Evolutionary conservation across 2,888 invertebrate genomes (phyloP), one percentile per base, ranked within the genome.

Genomic region (Eueremaeus valkanovi): DNA sequence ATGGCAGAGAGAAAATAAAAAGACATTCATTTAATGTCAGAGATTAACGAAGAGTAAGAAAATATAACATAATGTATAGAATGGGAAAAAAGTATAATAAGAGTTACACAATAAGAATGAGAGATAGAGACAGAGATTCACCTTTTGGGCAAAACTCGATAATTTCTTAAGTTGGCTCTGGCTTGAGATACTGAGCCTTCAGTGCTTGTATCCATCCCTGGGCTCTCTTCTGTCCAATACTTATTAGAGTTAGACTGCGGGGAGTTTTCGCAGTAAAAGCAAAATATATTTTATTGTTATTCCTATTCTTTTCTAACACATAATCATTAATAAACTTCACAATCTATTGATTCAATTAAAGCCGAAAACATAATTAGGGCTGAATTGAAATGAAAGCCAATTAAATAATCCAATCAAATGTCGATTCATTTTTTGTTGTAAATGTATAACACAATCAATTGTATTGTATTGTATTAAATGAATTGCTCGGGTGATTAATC

Each of bases 131-230:
- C 8, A n/a, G 8, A 51, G 51, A 51, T 51, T 51, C 21, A 51
- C 51, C 51, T 51, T 51, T 51, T 51, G 51, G 51, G 51, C 51
- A 21, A 21, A 21, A 51, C 51, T 51, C n/a, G 51, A 51, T 51
- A 51, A 51, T 21, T 51, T 51, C 51, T 2, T n/a, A n/a, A n/a
- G n/a, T n/a, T n/a, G n/a, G n/a, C n/a, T n/a, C n/a, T n/a, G n/a
- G n/a, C n/a, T n/a, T n/a, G n/a, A n/a, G n/a, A n/a, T n/a, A n/a
- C n/a, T n/a, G n/a, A n/a, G n/a, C n/a, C n/a, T n/a, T n/a, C n/a
- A n/a, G n/a, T n/a, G n/a, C n/a, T n/a, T n/a, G n/a, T n/a, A n/a
- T n/a, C n/a, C n/a, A n/a, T 51, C 21, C 21, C 51, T 51, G 51
- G 18, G 21, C 51, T 51, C 21, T 51, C n/a, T 51, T 2, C 6